These are phyloP conservation scores for Clarias fuscus DNA, from an alignment of 2,797 vertebrate species.

Conservation along the genomic window DNA sequence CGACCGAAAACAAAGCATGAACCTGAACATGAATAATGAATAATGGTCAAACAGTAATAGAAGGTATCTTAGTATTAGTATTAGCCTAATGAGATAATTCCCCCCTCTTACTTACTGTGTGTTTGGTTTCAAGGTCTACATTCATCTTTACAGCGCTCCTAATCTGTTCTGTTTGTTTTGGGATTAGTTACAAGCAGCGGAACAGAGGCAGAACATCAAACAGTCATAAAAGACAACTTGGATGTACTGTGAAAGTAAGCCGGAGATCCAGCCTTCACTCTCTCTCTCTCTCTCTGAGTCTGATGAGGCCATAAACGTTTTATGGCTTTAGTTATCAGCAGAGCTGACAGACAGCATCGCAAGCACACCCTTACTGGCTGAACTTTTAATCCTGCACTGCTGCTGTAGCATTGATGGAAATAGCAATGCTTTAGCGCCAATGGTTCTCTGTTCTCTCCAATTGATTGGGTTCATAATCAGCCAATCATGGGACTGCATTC, in stretches of 20 bases:
- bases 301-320: conserved; percentile 21
- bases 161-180: conserved; percentile 26
- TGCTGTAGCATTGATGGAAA: background rate
- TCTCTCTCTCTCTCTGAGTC: background rate
- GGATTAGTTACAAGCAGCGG: conserved; percentile 20
- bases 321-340: conserved; percentile 8
- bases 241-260: conserved; percentile 2
- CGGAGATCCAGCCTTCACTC: background rate
- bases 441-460: background rate
- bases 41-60: background rate
- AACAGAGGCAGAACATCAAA: conserved; percentile 38
- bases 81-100: background rate
- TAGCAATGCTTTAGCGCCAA: background rate
- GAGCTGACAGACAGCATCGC: background rate
- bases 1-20: background rate
- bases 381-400: background rate
- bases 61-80: background rate
- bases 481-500: background rate
- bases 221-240: conserved; percentile 35
- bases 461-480: background rate
- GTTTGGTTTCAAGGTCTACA: background rate
- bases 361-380: background rate
- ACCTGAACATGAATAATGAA: background rate
- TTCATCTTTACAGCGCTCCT: conserved; percentile 1
- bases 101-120: background rate